Percentiles rank a stretch among this genome's conserved stretches.
These are phyloP conservation scores for Struthidea cinerea DNA, from an alignment of 2,113 vertebrate species.

Conservation along the genomic window DNA sequence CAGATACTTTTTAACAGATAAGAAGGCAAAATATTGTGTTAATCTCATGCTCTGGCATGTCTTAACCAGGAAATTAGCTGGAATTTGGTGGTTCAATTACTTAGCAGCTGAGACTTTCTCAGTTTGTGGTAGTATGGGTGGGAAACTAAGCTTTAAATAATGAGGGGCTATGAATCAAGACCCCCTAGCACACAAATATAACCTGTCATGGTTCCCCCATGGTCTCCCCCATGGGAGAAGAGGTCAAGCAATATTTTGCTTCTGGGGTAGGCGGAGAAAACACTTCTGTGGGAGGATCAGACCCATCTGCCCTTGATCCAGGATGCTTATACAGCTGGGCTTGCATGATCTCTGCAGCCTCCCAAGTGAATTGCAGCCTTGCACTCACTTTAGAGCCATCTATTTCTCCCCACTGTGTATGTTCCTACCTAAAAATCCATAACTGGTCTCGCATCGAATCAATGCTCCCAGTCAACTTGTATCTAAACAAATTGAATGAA, in stretches of 20 bases:
- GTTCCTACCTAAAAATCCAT: constrained; percentile 68
- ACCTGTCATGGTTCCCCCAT: neutral
- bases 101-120: neutral
- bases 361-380: neutral
- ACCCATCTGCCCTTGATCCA: neutral
- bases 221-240: neutral
- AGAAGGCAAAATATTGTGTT: neutral
- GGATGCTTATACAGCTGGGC: neutral
- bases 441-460: constrained; percentile 54
- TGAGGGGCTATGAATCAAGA: neutral
- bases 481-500: constrained; percentile 76
- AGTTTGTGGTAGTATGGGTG: neutral
- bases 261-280: neutral
- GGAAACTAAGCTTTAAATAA: neutral
- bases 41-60: neutral
- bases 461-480: constrained; percentile 67
- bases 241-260: neutral
- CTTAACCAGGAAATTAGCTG: neutral
- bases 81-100: neutral
- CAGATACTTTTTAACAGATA: neutral
- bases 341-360: neutral
- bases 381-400: constrained; percentile 10
- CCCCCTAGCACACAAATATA: neutral
- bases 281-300: neutral
- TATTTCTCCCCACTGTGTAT: constrained; percentile 8